Base-by-base conservation (phyloP, 2,797 vertebrate genomes). In the Eulemur mongoz region DNA sequence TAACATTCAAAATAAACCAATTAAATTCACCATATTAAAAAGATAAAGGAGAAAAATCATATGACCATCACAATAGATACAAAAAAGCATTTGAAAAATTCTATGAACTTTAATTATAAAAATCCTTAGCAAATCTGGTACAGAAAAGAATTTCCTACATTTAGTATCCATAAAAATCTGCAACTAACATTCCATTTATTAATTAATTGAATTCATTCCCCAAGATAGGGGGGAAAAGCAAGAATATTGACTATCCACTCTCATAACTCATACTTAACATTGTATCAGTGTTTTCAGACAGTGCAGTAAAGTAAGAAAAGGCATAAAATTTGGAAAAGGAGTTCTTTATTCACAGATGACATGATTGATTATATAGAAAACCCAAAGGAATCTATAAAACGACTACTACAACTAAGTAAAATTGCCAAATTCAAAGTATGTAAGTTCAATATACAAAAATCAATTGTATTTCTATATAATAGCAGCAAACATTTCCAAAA, bases 21-120 rank as follows among this genome's bases (percentile, higher is more conserved):
- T 92, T 59, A 92, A 88, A 90, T 89, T 92, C 20, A 93, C 25
- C 18, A 72, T 75, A 32, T 95, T 82, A 73, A 83, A 17, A 84
- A 50, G 82, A 35, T 67, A 59, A 82, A 93, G 27, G 13, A 67
- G 9, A 69, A 61, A 91, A 76, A 38, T 38, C 14, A 38, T 22
- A 70, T 89, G 57, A 59, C 32, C 8, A 88, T 90, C 38, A 72
- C 10, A 91, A 57, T 22, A 70, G 35, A 35, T 75, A 20, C 50
- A 69, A 88, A 63, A 95, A 83, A 78, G 2, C 48, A 81, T 72
- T 86, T 92, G 30, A 91, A 86, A 84, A 75, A 81, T 84, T 43
- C 20, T 43, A 20, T 86, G 43, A 27, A 0, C 52, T 94, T 90
- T 87, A 54, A 73, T 94, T n/a, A 35, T 73, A 87, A 96, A 94